Base-by-base conservation (phyloP, 2,888 invertebrate genomes). In the Morpho achilles region DNA sequence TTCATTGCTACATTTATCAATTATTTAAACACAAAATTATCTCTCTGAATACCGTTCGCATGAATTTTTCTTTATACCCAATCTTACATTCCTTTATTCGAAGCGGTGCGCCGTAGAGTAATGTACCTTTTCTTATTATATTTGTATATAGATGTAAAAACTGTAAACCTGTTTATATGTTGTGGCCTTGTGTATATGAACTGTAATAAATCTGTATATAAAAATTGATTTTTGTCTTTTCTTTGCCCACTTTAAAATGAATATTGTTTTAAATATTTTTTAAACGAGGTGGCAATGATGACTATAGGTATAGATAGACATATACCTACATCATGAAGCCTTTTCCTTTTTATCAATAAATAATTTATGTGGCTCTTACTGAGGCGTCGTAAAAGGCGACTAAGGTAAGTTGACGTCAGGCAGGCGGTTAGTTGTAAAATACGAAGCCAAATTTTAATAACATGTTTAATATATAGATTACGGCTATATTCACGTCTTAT, bases 201-300 rank as follows among this genome's bases (percentile, higher is more conserved):
- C 58, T 82, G 80, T 84, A 87, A 87, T 89, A 87, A 89, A 89
- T 82, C 82, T 87, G 84, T 87, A 86, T 77, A 87, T 82, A 84
- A 78, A 76, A 59, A 62, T 53, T 65, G 47, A 50, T 55, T 66
- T 52, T 61, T 52, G 41, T 8, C 8, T 54, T 59, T 63, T 53
- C 8, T 50, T 50, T 23, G n/a, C 45, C 2, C 0, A 32, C 3
- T 32, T 23, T 23, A 23, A 23, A 23, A 23, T 23, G 2, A 23
- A 23, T n/a, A n/a, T n/a, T n/a, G n/a, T n/a, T n/a, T n/a, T n/a
- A n/a, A n/a, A n/a, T n/a, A n/a, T n/a, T n/a, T 42, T 42, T 7
- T 8, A 42, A 42, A 42, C 42, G 42, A 42, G 7, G 8, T 2
- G 42, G 42, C 16, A 42, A 7, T 42, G 7, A 42, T 2, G 7